Conservation (phyloP, 2,113 vertebrate genomes). For the Toxotes jaculatrix region DNA sequence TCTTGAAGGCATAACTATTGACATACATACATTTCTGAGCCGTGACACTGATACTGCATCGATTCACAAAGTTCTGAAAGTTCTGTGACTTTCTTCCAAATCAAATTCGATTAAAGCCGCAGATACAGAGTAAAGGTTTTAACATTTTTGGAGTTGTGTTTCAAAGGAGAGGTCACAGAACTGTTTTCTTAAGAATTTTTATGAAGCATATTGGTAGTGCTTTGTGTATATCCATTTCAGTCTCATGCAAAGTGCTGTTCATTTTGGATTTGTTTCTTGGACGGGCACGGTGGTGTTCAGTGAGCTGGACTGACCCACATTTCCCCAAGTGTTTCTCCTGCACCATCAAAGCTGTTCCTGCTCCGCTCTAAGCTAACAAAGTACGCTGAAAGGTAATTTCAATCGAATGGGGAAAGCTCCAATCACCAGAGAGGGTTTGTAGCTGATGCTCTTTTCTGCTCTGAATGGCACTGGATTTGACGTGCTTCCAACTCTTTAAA, state of each 20-base stretch:
- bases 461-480: conserved; percentile 4
- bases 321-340: conserved; percentile 54
- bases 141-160: conserved; percentile 55
- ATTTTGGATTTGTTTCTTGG: conserved; percentile 73
- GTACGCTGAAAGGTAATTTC: conserved; percentile 54
- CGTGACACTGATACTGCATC: conserved; percentile 8
- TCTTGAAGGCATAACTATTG: conserved; percentile 13
- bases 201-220: conserved; percentile 56
- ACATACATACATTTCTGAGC: conserved; percentile 8
- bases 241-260: conserved; percentile 72
- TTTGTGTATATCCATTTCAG: conserved; percentile 77
- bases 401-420: conserved; percentile 32
- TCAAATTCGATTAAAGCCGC: conserved; percentile 56
- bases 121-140: conserved; percentile 42
- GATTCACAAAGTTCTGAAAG: conserved; percentile 20
- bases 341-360: conserved; percentile 58
- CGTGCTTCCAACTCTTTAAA: conserved; percentile 10
- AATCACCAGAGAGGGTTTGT: conserved; percentile 3
- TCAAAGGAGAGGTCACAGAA: conserved; percentile 67
- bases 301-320: conserved; percentile 64
- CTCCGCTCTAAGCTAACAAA: conserved; percentile 29
- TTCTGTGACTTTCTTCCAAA: conserved; percentile 16
- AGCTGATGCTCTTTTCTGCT: conserved; percentile 19
- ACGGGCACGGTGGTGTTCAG: conserved; percentile 48
- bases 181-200: conserved; percentile 62